Evolutionary conservation across 2,113 vertebrate species (phyloP), one percentile per base, ranked within the genome.

Genomic region (Podarcis muralis): DNA sequence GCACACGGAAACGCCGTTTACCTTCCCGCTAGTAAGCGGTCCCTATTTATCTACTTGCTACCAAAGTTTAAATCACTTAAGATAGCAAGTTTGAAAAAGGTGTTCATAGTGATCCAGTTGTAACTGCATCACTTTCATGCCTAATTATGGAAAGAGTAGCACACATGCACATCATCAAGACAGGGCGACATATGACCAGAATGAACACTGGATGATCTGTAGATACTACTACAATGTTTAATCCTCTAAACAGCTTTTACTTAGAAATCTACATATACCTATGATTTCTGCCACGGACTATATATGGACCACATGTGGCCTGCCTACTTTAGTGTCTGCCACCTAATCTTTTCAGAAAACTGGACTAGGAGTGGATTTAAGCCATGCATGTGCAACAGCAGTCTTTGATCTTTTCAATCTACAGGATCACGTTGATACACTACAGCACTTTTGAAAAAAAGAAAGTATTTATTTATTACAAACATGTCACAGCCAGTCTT

Each of bases 61-160:
- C 15, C 57, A 0, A 0, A n/a, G 30, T 25, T 15, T 1, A 0
- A 87, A 86, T 0, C 7, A 9, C 22, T 62, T 25, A 75, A 37
- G 11, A 57, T 15, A 74, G 59, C 1, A 72, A 90, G 72, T 40
- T 80, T 40, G 40, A 1, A 91, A 72, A 91, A 62, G 2, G 12
- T 8, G 32, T 25, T 32, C 40, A 78, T 32, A 80, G 53, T 83
- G 84, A 37, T 74, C 43, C 37, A 30, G 83, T 71, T 9, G 1
- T 0, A 2, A 84, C 12, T 68, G 69, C 83, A 83, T 88, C 25
- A n/a, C 78, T 37, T 18, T 69, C 32, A 81, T 81, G 53, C 3
- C 71, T 22, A 62, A 5, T 81, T 57, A 90, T 23, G 1, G 15
- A 13, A 2, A 83, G 3, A 83, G 35, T 37, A 83, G 2, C n/a